Evolutionary conservation across 35 echinoderm and acorn worm genomes (phyloP).

Genomic region (Lytechinus pictus): DNA sequence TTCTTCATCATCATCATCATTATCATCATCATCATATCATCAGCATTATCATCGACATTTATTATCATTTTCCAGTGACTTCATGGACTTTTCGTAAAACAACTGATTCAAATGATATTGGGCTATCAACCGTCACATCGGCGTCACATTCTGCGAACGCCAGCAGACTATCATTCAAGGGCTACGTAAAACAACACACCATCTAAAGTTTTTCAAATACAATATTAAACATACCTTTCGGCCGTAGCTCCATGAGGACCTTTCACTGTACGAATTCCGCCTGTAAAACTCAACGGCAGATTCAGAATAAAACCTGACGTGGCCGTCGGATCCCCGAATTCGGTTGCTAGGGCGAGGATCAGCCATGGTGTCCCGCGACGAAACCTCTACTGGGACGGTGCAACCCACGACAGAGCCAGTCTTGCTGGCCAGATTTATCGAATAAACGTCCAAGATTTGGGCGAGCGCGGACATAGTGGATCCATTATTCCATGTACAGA

Average conservation of each 20-base stretch:
- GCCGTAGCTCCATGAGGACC: background rate
- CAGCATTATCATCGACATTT: no score
- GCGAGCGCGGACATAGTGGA: background rate
- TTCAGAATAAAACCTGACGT: background rate
- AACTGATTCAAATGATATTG: no score
- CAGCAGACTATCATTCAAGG: background rate
- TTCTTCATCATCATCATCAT: no score
- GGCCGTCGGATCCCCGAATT: background rate
- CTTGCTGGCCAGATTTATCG: background rate
- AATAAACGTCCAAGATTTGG: background rate
- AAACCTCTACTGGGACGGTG: background rate
- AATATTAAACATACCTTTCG: background rate
- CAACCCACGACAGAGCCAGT: conserved; percentile 6
- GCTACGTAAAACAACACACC: background rate
- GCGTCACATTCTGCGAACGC: no score
- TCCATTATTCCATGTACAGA: background rate
- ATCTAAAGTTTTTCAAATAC: background rate
- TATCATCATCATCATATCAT: no score
- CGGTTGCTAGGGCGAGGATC: conserved; percentile 47
- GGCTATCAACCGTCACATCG: no score
- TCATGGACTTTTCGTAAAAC: no score
- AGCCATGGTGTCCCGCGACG: background rate
- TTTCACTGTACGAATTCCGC: conserved; percentile 6
- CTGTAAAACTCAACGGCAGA: conserved; percentile 40
- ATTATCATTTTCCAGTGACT: no score